Base-by-base conservation (phyloP, 1,140 invertebrate genomes). In the Drosophila elegans region DNA sequence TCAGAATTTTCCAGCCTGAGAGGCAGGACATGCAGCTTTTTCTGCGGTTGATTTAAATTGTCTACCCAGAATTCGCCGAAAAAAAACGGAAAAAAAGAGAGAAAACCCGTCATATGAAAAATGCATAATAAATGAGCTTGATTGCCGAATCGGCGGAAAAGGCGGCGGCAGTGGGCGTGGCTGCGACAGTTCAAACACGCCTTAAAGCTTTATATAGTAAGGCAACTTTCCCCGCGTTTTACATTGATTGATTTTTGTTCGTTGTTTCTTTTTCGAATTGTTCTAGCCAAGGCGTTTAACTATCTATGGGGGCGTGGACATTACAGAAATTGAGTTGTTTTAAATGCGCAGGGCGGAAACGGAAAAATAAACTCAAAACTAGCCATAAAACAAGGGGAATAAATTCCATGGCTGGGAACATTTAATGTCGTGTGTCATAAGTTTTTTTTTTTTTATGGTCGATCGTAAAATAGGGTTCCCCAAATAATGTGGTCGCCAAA, bases 61-160 rank as follows among this genome's bases (percentile, higher is more conserved):
- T 86, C 79, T 73, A 78, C 71, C 67, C 67, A 69, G 66, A 27
- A 55, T 34, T 49, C 25, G 34, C 42, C 42, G 9, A 29, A 71
- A 71, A 67, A 67, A 63, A 34, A 6, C 21, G 3, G 12, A 34
- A 71, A 29, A 53, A 52, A 21, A 21, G 1, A 21, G 16, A 42
- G 67, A 75, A 76, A 80, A 79, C 61, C 78, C 78, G 77, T 84
- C 80, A 84, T 88, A 86, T 88, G 84, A 88, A 88, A 86, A 86
- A 88, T 86, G 83, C 83, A 86, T 86, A 88, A 88, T 88, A 86
- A 86, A 86, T 88, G 76, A 75, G 75, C 75, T 80, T 79, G 79
- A 86, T 86, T 84, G 81, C 52, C 79, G 73, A 54, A 62, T 34
- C 60, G 60, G 54, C 48, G 68, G 51, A 44, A 62, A 46, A 55